phyloP scores from a whole-genome alignment of 2,888 invertebrate genomes.

The Ernsta delagoae region DNA sequence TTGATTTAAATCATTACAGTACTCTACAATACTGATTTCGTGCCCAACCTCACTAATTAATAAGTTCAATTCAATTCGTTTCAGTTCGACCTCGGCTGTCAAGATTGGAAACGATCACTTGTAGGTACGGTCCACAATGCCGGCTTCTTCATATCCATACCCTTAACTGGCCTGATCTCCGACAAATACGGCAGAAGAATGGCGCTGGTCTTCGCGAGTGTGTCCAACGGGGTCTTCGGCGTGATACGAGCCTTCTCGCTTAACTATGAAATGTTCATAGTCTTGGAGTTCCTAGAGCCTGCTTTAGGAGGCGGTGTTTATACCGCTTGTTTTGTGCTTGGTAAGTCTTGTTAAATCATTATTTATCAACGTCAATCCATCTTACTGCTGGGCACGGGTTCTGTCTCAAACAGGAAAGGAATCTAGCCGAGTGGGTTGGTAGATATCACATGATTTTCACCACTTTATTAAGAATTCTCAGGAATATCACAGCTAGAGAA shows the following conservation, averaged over 20 bases:
- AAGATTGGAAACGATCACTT: slow-evolving; percentile 89
- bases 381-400: too few relatives aligned
- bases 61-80: slow-evolving; percentile 40
- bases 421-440: too few relatives aligned
- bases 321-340: slow-evolving; percentile 86
- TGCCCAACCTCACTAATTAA: too few relatives aligned
- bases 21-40: too few relatives aligned
- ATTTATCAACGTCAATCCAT: too few relatives aligned
- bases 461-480: too few relatives aligned
- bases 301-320: slow-evolving; percentile 85
- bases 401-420: too few relatives aligned
- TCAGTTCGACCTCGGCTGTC: slow-evolving; percentile 88
- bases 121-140: slow-evolving; percentile 91
- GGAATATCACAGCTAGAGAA: too few relatives aligned
- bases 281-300: slow-evolving; percentile 85
- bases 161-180: slow-evolving; percentile 88
- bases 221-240: slow-evolving; percentile 83
- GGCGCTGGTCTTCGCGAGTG: slow-evolving; percentile 83
- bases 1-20: too few relatives aligned
- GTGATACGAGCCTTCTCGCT: slow-evolving; percentile 83
- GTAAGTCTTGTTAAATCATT: slow-evolving; percentile 75
- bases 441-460: too few relatives aligned
- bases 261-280: slow-evolving; percentile 84
- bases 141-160: slow-evolving; percentile 90
- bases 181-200: slow-evolving; percentile 88